Evolutionary conservation across 2,113 vertebrate species (phyloP).

Genomic region (Corvus cornix): DNA sequence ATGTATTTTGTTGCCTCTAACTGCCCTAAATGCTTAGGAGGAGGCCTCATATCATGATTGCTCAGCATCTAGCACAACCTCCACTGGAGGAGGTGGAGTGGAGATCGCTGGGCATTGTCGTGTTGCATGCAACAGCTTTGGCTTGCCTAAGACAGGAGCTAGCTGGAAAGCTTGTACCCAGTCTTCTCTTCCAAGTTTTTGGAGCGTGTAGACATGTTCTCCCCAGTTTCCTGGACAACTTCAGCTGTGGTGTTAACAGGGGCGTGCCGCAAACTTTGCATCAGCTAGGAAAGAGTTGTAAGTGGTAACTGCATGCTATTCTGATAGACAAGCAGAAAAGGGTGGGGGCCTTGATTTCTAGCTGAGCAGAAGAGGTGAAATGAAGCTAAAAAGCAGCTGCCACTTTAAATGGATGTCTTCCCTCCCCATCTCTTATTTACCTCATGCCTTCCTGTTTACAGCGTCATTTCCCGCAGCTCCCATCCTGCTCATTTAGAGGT

Average conservation of each 20-base stretch:
- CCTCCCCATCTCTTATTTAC: slow-evolving; percentile 29
- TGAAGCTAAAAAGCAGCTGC: not conserved
- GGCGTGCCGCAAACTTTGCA: not conserved
- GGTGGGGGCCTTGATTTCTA: not conserved
- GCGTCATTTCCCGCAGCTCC: not conserved
- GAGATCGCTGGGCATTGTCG: not conserved
- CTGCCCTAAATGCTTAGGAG: not conserved
- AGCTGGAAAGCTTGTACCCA: not conserved
- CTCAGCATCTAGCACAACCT: not conserved
- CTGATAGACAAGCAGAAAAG: not conserved
- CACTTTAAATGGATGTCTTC: slow-evolving; percentile 10
- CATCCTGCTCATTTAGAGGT: not conserved
- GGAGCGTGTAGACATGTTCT: not conserved
- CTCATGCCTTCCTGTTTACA: slow-evolving; percentile 55
- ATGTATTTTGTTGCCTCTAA: not conserved
- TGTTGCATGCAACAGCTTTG: not conserved
- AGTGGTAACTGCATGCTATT: not conserved
- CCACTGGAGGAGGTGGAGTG: not conserved
- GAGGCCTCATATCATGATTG: not conserved
- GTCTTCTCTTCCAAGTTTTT: not conserved
- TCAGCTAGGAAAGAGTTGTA: not conserved
- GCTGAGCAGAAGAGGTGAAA: not conserved
- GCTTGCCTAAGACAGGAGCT: not conserved
- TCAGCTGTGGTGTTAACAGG: not conserved
- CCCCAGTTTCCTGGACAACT: not conserved